phyloP scores from a whole-genome alignment of 2,888 invertebrate species.

The Myathropa florea region DNA sequence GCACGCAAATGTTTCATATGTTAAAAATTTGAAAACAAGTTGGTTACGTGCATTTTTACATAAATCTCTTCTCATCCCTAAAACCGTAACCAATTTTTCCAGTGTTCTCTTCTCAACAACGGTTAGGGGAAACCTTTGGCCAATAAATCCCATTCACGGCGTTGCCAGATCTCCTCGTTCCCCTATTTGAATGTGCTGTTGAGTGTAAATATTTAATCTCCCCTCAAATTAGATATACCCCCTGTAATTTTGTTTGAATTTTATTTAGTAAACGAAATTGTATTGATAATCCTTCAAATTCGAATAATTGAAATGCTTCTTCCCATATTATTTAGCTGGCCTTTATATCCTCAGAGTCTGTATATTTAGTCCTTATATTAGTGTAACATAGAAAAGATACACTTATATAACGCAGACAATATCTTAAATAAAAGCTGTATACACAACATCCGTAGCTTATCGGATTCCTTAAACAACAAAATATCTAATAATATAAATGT shows the following conservation, averaged over 20 bases:
- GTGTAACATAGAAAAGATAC: background rate
- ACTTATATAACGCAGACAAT: background rate
- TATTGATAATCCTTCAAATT: background rate
- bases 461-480: conserved; percentile 27
- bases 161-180: too few relatives aligned
- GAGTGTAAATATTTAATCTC: background rate
- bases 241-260: background rate
- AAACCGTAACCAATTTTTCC: too few relatives aligned
- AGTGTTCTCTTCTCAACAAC: too few relatives aligned
- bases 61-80: too few relatives aligned
- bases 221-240: background rate
- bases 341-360: background rate
- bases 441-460: conserved; percentile 47
- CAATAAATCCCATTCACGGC: background rate
- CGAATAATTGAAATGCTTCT: background rate
- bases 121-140: too few relatives aligned
- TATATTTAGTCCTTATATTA: background rate
- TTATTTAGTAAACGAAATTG: background rate
- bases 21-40: too few relatives aligned
- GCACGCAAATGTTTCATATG: too few relatives aligned
- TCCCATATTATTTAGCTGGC: background rate
- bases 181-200: background rate
- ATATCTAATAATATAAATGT: conserved; percentile 38
- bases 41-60: too few relatives aligned
- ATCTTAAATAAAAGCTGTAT: conserved; percentile 8